These are phyloP conservation scores for Laspeyria flexula DNA, from an alignment of 2,888 invertebrate species.

Conservation along the genomic window DNA sequence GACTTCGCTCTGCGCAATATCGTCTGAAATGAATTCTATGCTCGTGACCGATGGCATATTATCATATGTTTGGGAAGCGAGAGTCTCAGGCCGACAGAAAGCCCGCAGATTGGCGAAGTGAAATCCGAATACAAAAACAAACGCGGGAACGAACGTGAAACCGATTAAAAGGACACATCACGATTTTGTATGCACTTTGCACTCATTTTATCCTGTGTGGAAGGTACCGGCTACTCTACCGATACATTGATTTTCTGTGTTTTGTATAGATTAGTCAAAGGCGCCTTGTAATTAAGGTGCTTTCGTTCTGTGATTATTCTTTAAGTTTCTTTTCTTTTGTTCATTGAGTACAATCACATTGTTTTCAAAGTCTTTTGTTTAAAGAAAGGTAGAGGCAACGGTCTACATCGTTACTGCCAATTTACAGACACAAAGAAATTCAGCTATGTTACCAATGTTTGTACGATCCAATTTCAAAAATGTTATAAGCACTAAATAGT, in stretches of 20 bases:
- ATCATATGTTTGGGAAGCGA: constrained; percentile 49
- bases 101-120: constrained; percentile 78
- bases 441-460: constrained; percentile 33
- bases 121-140: constrained; percentile 84
- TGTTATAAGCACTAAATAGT: constrained; percentile 58
- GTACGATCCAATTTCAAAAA: constrained; percentile 49
- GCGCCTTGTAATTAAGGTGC: constrained; percentile 77
- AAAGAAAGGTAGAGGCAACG: constrained; percentile 28
- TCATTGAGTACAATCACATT: constrained; percentile 42
- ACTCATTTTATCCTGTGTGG: constrained; percentile 77
- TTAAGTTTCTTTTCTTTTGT: constrained; percentile 51
- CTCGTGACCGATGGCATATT: constrained; percentile 57
- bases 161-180: constrained; percentile 86
- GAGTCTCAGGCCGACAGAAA: constrained; percentile 62
- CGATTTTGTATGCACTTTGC: constrained; percentile 86
- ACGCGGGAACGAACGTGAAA: constrained; percentile 83
- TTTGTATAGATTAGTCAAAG: constrained; percentile 72
- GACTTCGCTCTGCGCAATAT: constrained; percentile 35
- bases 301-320: constrained; percentile 61
- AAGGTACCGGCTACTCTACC: constrained; percentile 65
- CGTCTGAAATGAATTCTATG: constrained; percentile 62
- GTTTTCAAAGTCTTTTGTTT: constrained; percentile 46
- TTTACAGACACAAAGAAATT: constrained; percentile 40
- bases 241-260: constrained; percentile 75
- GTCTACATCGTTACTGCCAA: constrained; percentile 27